Base-by-base conservation (phyloP, 2,797 vertebrate genomes). In the Amblyraja radiata region DNA sequence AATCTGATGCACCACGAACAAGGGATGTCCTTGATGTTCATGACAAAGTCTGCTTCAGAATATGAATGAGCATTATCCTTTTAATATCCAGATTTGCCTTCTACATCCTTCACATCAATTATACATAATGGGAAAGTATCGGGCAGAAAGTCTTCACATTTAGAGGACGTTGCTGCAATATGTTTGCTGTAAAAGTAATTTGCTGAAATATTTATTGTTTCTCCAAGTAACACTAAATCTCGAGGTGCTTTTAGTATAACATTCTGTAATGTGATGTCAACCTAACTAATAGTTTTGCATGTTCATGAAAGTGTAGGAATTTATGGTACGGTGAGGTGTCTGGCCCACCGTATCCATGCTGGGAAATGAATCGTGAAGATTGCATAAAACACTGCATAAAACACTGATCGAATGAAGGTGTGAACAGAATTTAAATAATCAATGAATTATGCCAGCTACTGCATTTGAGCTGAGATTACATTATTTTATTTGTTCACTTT, bases 161-260 rank as follows among this genome's bases (percentile, higher is more conserved):
- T 90, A 23, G 7, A 74, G 73, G 14, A 54, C 36, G 18, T 16
- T 63, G 68, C 36, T 71, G 8, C 23, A 76, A 73, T n/a, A 46
- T 25, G 9, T 76, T 92, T 92, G 90, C n/a, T 36, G 28, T 32
- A 88, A n/a, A 88, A n/a, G n/a, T 36, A 88, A 88, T 88, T 88
- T 63, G 28, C 84, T 88, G 61, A 68, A 65, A 68, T 21, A 88
- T 65, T 88, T 88, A 65, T 36, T 88, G 16, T 36, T 65, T 88
- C n/a, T 68, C 18, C 84, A n/a, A n/a, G 68, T 88, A 6, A n/a
- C 7, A 36, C 32, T 32, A 68, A 14, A 88, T 32, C 9, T 65
- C 68, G 18, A 68, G n/a, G 61, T 9, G n/a, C n/a, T 58, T 28
- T 61, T 84, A 54, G 9, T 28, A 28, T 61, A 84, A 84, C n/a